A percentile compares a stretch with the other conserved stretches of the same genome.
Conservation (phyloP, 2,113 vertebrate species). For the Corythornis madagascariensis region DNA sequence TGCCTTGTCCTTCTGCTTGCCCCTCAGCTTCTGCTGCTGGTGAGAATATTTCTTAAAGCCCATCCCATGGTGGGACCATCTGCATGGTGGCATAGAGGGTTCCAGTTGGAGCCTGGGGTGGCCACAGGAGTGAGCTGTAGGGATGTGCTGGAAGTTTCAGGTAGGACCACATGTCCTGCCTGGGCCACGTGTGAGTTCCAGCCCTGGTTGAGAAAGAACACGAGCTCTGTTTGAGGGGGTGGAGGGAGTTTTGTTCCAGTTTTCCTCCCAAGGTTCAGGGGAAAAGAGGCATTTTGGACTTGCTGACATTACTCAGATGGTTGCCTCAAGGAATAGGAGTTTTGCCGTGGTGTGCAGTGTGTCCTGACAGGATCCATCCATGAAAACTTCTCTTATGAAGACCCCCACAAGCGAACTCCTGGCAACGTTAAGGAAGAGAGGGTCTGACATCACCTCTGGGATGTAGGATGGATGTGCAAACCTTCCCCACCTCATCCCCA, state of each 20-base stretch:
- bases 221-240: not conserved
- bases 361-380: not conserved
- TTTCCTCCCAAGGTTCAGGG: not conserved
- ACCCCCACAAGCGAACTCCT: not conserved
- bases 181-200: rapidly evolving
- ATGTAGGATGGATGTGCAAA: not conserved
- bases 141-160: not conserved
- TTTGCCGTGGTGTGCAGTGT: not conserved
- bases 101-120: not conserved
- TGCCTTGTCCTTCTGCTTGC: not conserved
- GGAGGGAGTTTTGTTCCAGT: not conserved
- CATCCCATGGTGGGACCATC: not conserved
- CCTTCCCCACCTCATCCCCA: not conserved
- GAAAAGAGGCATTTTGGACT: not conserved
- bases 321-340: not conserved
- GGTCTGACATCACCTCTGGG: not conserved
- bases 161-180: not conserved
- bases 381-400: not conserved
- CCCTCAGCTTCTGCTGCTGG: not conserved
- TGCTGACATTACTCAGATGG: not conserved
- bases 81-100: rapidly evolving
- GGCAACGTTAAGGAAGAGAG: not conserved
- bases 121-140: not conserved
- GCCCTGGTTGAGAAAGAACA: not conserved
- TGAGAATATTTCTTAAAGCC: not conserved